Base-by-base conservation (phyloP, 2,113 vertebrate genomes). In the Collichthys lucidus region DNA sequence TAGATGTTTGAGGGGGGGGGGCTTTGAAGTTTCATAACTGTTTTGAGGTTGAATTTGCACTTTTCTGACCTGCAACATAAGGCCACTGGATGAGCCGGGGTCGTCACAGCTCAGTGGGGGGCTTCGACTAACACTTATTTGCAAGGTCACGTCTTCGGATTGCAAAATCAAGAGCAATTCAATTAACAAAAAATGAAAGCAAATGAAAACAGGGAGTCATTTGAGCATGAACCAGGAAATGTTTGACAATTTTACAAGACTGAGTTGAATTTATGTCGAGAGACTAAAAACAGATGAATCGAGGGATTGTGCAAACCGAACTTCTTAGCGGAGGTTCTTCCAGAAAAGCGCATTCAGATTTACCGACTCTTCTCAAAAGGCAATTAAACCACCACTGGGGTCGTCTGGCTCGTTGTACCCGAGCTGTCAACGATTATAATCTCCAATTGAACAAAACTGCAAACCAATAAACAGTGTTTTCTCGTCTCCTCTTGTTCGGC, bases 11-110 rank as follows among this genome's bases (percentile, higher is more conserved):
- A 14, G 11, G 4, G 4, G 60, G 52, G 29, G 52, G 4, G 49
- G 11, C 24, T 85, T 74, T 86, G 49, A 86, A 47, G 85, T 72
- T 46, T 74, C 11, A 20, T 83, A 71, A 88, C 59, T 85, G n/a
- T 80, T 59, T 19, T 59, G 24, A 49, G 47, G 74, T 46, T 47
- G 19, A 55, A 65, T 49, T 57, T 66, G 46, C 12, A 74, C 63
- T 61, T 83, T 60, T 66, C 5, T 74, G 74, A 79, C 79, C 72
- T 70, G 61, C 55, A 29, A 29, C 42, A 17, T 4, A 6, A 78
- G 56, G 11, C 46, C 70, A 68, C 24, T 12, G 24, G 55, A 63
- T 74, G 70, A 66, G 52, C 5, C 19, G 22, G 24, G 40, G 47
- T 17, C 26, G 60, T 64, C 22, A 14, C 31, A 24, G 49, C 31